Evolutionary conservation across 1,140 invertebrate species (phyloP).

Genomic region (Andricus grossulariae): DNA sequence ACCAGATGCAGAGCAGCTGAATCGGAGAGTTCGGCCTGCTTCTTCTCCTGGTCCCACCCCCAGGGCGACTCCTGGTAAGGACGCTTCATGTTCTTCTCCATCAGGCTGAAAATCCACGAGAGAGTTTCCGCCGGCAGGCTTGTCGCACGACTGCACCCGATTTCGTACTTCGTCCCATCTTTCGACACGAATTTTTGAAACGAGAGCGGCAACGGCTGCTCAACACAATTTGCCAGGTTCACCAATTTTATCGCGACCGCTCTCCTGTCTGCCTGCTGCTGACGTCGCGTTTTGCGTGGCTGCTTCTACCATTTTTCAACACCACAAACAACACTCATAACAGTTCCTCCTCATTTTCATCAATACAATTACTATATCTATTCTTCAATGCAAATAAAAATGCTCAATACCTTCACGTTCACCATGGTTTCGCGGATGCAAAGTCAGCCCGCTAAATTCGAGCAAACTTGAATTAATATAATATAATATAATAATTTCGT

Average conservation of each 20-base stretch:
- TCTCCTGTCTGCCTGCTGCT: constrained; percentile 62
- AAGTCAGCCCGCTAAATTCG: too few species aligned
- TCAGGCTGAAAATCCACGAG: constrained; percentile 81
- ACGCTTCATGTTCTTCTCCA: constrained; percentile 80
- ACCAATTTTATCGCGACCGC: constrained; percentile 54
- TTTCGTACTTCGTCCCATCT: constrained; percentile 62
- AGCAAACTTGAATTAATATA: too few species aligned
- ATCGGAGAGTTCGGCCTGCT: constrained; percentile 81
- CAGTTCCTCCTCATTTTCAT: too few species aligned
- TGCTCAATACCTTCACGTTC: too few species aligned
- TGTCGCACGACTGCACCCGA: constrained; percentile 72
- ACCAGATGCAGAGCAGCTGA: constrained; percentile 81
- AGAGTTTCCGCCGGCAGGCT: constrained; percentile 70
- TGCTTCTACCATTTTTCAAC: constrained; percentile 49
- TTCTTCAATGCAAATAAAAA: too few species aligned
- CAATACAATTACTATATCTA: too few species aligned
- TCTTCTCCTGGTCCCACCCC: constrained; percentile 82
- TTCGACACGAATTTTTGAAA: constrained; percentile 64
- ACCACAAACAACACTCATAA: too few species aligned
- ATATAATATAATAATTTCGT: too few species aligned
- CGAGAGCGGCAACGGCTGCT: constrained; percentile 60
- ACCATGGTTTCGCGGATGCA: too few species aligned
- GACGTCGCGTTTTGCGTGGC: constrained; percentile 61
- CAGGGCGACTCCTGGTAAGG: constrained; percentile 78
- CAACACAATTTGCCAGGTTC: constrained; percentile 62